Conservation (phyloP, 2,113 vertebrate genomes). For the Bostrychus sinensis region DNA sequence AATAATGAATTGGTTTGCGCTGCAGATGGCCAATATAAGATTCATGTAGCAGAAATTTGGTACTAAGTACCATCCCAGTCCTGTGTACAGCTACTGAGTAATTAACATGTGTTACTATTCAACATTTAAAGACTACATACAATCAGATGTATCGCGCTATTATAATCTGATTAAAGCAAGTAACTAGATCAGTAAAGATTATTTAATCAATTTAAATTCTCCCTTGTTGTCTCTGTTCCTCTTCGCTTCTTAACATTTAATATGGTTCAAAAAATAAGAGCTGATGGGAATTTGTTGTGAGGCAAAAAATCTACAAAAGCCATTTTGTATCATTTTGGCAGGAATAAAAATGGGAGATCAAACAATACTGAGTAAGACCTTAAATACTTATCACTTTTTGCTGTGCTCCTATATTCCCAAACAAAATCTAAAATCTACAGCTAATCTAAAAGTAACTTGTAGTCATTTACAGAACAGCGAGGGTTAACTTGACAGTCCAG, state of each 20-base stretch:
- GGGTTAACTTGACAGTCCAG: slow-evolving; percentile 47
- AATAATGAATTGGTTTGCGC: background rate
- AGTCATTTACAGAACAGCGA: slow-evolving; percentile 38
- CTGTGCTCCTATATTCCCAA: slow-evolving; percentile 21
- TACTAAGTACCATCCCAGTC: slow-evolving; percentile 9
- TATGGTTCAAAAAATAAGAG: slow-evolving; percentile 17
- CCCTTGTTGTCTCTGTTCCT: slow-evolving; percentile 5
- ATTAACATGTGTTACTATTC: background rate
- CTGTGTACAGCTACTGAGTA: slow-evolving; percentile 1
- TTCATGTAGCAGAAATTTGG: background rate
- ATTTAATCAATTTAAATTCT: slow-evolving; percentile 15
- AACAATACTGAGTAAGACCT: slow-evolving; percentile 42
- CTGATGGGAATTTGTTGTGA: slow-evolving; percentile 19
- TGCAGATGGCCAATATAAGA: slow-evolving; percentile 1
- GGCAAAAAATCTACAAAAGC: slow-evolving; percentile 18
- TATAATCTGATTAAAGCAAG: background rate
- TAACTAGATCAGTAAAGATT: background rate
- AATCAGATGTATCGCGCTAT: background rate
- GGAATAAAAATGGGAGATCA: slow-evolving; percentile 50
- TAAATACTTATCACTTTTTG: slow-evolving; percentile 38
- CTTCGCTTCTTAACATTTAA: slow-evolving; percentile 15
- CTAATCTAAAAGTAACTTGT: slow-evolving; percentile 53
- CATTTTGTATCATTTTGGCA: slow-evolving; percentile 44
- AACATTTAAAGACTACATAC: slow-evolving; percentile 12
- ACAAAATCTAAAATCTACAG: slow-evolving; percentile 53